A percentile compares a stretch with the other conserved stretches of the same genome.
phyloP scores from a whole-genome alignment of 64 coral and sea anemone species.

The Catalaphyllia jardinei region DNA sequence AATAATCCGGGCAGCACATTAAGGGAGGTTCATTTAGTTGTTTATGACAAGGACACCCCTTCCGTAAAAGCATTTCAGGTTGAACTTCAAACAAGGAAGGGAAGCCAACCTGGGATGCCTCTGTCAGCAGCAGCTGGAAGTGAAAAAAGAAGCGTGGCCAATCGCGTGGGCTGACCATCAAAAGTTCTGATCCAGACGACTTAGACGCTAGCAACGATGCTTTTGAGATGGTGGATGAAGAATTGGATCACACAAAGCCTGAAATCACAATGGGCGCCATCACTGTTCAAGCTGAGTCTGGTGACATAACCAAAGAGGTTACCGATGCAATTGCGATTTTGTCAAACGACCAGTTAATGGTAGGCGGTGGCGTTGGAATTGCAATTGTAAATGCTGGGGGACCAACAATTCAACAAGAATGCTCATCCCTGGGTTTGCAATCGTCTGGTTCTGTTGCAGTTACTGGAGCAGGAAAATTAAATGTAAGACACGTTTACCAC shows the following conservation, averaged over 20 bases:
- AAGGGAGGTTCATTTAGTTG: constrained; percentile 43
- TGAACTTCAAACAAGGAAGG: constrained; percentile 12
- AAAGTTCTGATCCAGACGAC: background rate
- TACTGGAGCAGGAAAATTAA: constrained; percentile 23
- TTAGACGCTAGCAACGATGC: background rate
- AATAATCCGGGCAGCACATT: background rate
- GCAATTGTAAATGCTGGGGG: constrained; percentile 6
- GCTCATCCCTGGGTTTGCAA: background rate
- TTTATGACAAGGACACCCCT: constrained; percentile 33
- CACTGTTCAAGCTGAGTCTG: constrained; percentile 23
- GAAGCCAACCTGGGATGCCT: background rate
- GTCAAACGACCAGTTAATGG: background rate
- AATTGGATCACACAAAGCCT: background rate
- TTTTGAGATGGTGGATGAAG: background rate
- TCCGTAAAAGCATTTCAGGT: constrained; percentile 44
- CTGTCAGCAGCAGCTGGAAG: background rate
- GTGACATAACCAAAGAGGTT: constrained; percentile 32
- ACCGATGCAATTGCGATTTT: constrained; percentile 34
- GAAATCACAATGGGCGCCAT: background rate
- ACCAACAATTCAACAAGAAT: constrained; percentile 15
- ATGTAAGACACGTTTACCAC: constrained; percentile 39
- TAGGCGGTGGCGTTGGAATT: constrained; percentile 8
- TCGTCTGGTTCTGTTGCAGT: constrained; percentile 20
- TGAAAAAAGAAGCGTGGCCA: background rate
- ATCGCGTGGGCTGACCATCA: background rate